phyloP scores from a whole-genome alignment of 2,113 vertebrate species.

The Sturnus vulgaris region DNA sequence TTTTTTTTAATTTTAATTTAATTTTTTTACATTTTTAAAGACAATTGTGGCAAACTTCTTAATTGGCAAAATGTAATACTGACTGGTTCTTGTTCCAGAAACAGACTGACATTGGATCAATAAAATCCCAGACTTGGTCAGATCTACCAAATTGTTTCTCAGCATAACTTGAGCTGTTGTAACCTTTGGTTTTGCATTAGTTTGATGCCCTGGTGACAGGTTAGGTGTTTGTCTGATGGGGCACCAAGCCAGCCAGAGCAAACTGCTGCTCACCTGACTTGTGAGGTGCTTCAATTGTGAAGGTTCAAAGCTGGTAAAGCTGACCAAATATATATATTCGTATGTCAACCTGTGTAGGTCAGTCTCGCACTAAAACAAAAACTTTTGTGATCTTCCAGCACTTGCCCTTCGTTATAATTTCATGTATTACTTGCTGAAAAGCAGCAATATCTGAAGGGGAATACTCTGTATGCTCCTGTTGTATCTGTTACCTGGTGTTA shows the following conservation, averaged over 20 bases:
- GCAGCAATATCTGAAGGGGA: background rate
- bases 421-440: background rate
- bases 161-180: background rate
- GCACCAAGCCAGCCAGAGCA: background rate
- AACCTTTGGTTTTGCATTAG: background rate
- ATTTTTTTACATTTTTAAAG: no score
- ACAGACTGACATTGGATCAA: background rate
- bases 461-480: background rate
- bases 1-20: no score
- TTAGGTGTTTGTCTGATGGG: background rate
- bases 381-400: background rate
- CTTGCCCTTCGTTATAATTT: background rate
- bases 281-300: background rate
- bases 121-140: background rate
- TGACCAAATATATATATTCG: background rate
- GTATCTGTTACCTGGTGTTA: background rate
- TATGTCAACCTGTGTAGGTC: background rate
- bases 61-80: background rate
- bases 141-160: background rate
- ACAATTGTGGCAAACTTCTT: background rate
- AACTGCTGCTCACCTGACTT: background rate
- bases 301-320: background rate
- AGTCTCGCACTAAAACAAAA: background rate
- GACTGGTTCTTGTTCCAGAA: background rate
- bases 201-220: background rate